Evolutionary conservation across 2,113 vertebrate genomes (phyloP), one percentile per base, ranked within the genome.

Genomic region (Stigmatopora argus): DNA sequence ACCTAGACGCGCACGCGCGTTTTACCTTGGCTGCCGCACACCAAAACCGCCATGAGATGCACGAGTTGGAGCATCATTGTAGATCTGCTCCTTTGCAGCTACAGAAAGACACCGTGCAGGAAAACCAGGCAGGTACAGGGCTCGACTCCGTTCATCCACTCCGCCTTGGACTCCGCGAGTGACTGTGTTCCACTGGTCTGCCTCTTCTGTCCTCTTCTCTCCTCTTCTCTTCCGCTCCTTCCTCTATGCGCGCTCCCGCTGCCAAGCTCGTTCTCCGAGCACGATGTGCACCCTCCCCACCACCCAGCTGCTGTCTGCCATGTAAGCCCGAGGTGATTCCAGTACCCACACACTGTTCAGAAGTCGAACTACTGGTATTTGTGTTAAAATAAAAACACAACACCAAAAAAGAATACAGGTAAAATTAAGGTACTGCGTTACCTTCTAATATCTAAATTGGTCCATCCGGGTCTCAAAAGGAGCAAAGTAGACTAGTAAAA

Each of bases 21-120:
- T 19, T 66, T 87, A 92, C 91, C 91, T 90, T 91, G 86, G 57
- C 82, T 71, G 80, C 89, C 77, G 88, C 89, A 87, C 87, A 90
- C 72, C 70, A 92, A 87, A 81, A 90, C 79, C 74, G 89, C 88
- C 79, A 92, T 74, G 72, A 91, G 75, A 51, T 78, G 77, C 71
- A 88, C 56, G 80, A 90, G 82, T 81, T 77, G 69, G 75, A 88
- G 84, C 73, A 88, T 85, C 88, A 89, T 90, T 73, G 48, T 77
- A 12, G 38, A 88, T 48, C 64, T 70, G 72, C 71, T 38, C 80
- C 71, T 71, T 72, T 31, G 69, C 63, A 70, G 84, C 78, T 77
- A 74, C 56, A 77, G 52, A 78, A 60, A 17, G 83, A 77, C 80
- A 81, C 75, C 17, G 31, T 69, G 83, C 72, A 81, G 73, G 77